Evolutionary conservation across 2,888 invertebrate genomes (phyloP), one percentile per base, ranked within the genome.

Genomic region (Mythimna loreyi): DNA sequence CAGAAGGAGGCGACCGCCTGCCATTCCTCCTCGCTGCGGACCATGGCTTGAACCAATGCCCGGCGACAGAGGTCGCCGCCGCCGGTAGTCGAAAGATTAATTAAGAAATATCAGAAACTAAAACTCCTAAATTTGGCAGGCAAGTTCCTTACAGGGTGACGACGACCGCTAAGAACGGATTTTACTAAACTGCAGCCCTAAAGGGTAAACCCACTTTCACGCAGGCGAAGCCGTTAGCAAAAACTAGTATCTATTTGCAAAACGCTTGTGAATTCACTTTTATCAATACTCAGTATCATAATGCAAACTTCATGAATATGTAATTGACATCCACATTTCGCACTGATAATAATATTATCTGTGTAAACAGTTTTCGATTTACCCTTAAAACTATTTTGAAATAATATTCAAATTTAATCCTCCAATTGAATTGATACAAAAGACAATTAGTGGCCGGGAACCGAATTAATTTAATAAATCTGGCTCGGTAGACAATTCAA

Each of bases 381-480:
- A 68, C 36, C 47, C 40, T 60, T 59, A 66, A 59, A 78, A 77
- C 81, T 78, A 78, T 82, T 69, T 78, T 70, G 71, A 74, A 80
- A 85, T 82, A 83, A 83, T 85, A 89, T 85, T 86, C 82, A 85
- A 85, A 87, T 88, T 82, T 78, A 86, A 86, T 87, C 80, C 75
- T 71, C 72, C 79, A 86, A 86, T 86, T 83, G 80, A 86, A 85
- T 87, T 87, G 85, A 87, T 87, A 90, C 87, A 88, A 88, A 89
- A 87, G 87, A 86, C 87, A 89, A 89, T 90, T 89, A 90, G 84
- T 83, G 84, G 77, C 77, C 74, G 78, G 83, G 85, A 80, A 84
- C 82, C 70, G 86, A 84, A 86, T 87, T 86, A 87, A 89, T 87
- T 87, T 86, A 86, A 88, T 89, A 85, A 89, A 87, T 89, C 86